Percentiles rank a stretch among this genome's conserved stretches.
Conservation (phyloP, 2,797 vertebrate genomes). For the Sphenopsis melanotis region DNA sequence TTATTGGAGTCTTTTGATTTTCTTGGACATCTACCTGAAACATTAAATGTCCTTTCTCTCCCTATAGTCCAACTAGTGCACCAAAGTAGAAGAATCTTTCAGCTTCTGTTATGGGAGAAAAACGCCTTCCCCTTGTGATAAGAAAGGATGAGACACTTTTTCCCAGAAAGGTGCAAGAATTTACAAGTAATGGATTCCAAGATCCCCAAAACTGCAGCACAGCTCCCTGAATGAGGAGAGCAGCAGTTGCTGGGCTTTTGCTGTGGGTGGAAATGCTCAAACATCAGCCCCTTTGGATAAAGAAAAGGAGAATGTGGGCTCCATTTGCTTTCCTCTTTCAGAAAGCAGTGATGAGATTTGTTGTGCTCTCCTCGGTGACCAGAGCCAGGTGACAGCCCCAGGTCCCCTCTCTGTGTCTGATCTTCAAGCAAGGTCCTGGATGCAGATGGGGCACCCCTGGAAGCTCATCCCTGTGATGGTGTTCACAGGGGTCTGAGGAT, state of each 20-base stretch:
- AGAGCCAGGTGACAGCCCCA: background rate
- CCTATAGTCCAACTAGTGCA: background rate
- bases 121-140: background rate
- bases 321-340: background rate
- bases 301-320: background rate
- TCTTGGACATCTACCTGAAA: conserved; percentile 29
- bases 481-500: no score
- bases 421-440: background rate
- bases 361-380: background rate
- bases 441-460: background rate
- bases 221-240: background rate
- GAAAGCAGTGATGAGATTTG: background rate
- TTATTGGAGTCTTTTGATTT: conserved; percentile 54
- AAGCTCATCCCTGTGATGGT: background rate
- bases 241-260: background rate
- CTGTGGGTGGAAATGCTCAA: background rate
- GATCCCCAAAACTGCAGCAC: background rate
- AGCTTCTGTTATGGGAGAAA: background rate
- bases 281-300: background rate
- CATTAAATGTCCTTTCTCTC: conserved; percentile 9
- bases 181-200: background rate
- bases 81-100: background rate
- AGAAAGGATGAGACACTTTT: background rate
- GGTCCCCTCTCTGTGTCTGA: background rate
- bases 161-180: background rate